Conservation (phyloP, 2,113 vertebrate species). For the Cephalopholis sonnerati region DNA sequence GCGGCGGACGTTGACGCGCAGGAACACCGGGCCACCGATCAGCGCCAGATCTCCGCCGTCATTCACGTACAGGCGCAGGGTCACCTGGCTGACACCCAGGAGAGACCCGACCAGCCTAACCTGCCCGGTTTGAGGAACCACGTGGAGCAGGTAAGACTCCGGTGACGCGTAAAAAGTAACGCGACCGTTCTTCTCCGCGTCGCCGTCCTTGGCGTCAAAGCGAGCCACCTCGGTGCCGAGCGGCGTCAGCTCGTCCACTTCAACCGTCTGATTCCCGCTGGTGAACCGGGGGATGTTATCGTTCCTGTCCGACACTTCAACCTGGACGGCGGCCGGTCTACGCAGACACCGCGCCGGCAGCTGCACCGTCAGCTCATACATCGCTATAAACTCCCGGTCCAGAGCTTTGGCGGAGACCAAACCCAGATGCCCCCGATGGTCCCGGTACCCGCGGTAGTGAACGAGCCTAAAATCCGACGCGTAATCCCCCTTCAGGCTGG, state of each 20-base stretch:
- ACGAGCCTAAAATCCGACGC: slow-evolving; percentile 77
- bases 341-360: slow-evolving; percentile 62
- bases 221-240: slow-evolving; percentile 78
- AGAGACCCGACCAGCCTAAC: slow-evolving; percentile 82
- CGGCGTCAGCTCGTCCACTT: slow-evolving; percentile 77
- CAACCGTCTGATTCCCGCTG: slow-evolving; percentile 54
- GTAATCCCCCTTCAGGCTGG: slow-evolving; percentile 71
- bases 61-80: slow-evolving; percentile 71
- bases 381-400: slow-evolving; percentile 82
- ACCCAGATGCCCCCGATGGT: slow-evolving; percentile 44
- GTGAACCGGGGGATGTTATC: slow-evolving; percentile 82
- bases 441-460: slow-evolving; percentile 39
- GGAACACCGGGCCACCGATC: slow-evolving; percentile 71
- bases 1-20: slow-evolving; percentile 63
- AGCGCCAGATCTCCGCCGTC: slow-evolving; percentile 78
- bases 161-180: slow-evolving; percentile 79
- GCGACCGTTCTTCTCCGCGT: slow-evolving; percentile 78
- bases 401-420: slow-evolving; percentile 80
- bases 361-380: slow-evolving; percentile 76
- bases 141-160: slow-evolving; percentile 75
- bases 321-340: slow-evolving; percentile 64
- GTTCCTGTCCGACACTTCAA: slow-evolving; percentile 83
- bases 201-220: slow-evolving; percentile 77
- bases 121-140: slow-evolving; percentile 83
- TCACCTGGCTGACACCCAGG: slow-evolving; percentile 68